Evolutionary conservation across 53 echinoderm and acorn worm species (phyloP).

Genomic region (Zoroaster sp.): DNA sequence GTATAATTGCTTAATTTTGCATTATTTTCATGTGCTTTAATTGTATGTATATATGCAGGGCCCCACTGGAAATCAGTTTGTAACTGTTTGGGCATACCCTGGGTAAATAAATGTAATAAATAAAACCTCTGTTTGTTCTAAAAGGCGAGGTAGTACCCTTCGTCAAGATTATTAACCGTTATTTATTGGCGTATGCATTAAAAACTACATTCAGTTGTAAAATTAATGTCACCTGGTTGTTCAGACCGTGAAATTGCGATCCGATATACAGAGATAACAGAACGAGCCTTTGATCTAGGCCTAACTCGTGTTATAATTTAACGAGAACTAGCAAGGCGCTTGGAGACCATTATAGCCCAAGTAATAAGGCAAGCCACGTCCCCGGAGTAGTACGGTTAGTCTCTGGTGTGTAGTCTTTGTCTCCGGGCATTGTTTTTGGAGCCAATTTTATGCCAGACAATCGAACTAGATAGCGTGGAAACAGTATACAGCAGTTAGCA

Average conservation of each 20-base stretch:
- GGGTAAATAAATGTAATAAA: no score
- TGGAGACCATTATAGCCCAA: not conserved
- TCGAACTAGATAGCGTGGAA: conserved; percentile 20
- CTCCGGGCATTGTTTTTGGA: conserved; percentile 14
- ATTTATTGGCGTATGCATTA: not conserved
- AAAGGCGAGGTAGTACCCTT: no score
- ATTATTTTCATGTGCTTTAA: no score
- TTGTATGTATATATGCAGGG: no score
- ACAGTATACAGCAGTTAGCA: not conserved
- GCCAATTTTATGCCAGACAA: conserved; percentile 1
- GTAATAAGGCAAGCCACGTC: not conserved
- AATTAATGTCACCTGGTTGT: not conserved
- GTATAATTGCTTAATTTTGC: no score
- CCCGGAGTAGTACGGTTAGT: not conserved
- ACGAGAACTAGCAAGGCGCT: not conserved
- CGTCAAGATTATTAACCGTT: not conserved
- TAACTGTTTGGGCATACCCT: no score
- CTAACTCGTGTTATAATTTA: not conserved
- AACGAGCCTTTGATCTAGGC: not conserved
- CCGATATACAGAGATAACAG: not conserved
- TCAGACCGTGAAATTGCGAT: conserved; percentile 20
- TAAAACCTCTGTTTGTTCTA: no score
- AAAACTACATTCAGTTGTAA: not conserved
- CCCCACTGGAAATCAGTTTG: no score
- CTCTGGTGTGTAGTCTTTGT: not conserved